Evolutionary conservation across 2,888 invertebrate species (phyloP).

Genomic region (Iselma pallidipennis): DNA sequence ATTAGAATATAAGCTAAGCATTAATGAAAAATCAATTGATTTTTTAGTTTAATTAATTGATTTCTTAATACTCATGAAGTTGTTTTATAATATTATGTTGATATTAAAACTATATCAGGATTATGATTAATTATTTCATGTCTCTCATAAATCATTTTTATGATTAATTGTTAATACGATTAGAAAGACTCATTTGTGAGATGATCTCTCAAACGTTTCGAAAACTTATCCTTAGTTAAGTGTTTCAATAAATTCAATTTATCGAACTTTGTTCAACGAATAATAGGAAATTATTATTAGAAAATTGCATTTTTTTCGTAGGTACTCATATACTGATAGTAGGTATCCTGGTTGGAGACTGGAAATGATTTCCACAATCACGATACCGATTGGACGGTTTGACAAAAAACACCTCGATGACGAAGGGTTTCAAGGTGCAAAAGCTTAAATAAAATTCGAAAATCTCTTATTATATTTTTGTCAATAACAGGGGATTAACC

Average conservation of each 20-base stretch:
- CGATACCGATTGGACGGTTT: no score
- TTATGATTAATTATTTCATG: neutral
- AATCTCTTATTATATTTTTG: no score
- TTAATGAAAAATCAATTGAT: neutral
- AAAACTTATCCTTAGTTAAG: no score
- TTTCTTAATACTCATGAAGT: neutral
- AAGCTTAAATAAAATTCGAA: neutral
- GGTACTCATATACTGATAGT: no score
- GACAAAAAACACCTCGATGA: neutral
- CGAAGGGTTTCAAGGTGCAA: neutral
- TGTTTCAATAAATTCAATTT: no score
- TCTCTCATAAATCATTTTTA: neutral
- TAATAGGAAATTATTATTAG: neutral
- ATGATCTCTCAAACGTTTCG: no score
- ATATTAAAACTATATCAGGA: neutral
- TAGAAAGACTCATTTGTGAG: no score
- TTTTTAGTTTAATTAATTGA: neutral
- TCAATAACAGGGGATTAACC: neutral
- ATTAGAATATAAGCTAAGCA: neutral
- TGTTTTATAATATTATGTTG: no score
- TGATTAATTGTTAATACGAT: neutral
- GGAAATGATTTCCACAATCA: no score
- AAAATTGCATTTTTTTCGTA: no score
- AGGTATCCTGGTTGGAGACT: no score
- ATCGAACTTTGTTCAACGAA: neutral